Evolutionary conservation across 2,888 invertebrate species (phyloP).

Genomic region (Hirudinaria manillensis): DNA sequence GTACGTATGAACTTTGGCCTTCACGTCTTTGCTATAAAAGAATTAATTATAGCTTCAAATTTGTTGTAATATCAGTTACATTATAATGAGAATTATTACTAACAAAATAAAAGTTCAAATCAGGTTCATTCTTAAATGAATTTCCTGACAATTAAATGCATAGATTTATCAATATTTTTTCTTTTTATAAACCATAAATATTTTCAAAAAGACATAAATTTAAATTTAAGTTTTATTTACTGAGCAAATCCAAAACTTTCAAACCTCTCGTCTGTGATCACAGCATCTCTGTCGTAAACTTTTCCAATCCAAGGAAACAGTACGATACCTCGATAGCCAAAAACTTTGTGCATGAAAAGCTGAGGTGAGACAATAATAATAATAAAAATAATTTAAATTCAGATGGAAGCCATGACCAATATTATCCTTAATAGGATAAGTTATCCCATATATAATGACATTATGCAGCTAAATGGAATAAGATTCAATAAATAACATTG

Average conservation of each 20-base stretch:
- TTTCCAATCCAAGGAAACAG: conserved; percentile 93
- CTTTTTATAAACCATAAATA: too few relatives aligned
- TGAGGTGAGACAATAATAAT: conserved; percentile 43
- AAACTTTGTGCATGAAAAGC: conserved; percentile 87
- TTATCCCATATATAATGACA: conserved; percentile 3
- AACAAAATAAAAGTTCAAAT: not conserved
- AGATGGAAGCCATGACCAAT: not conserved
- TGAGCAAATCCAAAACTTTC: not conserved
- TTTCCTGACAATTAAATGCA: too few relatives aligned
- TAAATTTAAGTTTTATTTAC: too few relatives aligned
- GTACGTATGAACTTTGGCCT: conserved; percentile 84
- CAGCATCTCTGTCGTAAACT: conserved; percentile 85
- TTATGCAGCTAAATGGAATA: not conserved
- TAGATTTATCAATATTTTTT: too few relatives aligned
- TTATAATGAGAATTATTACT: not conserved
- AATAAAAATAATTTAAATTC: conserved; percentile 14
- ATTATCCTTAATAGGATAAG: not conserved
- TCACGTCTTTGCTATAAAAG: conserved; percentile 53
- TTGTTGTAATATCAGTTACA: not conserved
- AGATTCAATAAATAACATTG: not conserved
- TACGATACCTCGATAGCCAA: conserved; percentile 93
- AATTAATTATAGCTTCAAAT: not conserved
- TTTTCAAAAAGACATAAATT: too few relatives aligned
- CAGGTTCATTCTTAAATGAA: too few relatives aligned
- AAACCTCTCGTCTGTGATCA: conserved; percentile 62